These are phyloP conservation scores for Drosophila erecta DNA, from an alignment of 1,140 invertebrate species.

Conservation along the genomic window DNA sequence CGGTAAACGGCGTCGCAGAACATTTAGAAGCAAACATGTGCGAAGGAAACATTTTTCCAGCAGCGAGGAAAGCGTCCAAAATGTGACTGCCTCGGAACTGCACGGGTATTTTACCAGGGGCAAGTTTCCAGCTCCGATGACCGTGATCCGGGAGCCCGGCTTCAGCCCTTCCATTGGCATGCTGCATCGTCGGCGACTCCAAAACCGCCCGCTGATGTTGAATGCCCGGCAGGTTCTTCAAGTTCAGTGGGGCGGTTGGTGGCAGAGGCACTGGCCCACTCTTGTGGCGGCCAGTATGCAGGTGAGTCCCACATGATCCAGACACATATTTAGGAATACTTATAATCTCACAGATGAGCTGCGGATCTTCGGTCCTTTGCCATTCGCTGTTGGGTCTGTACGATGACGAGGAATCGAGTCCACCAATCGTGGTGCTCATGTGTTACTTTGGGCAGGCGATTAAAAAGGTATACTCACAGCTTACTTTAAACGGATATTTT, in stretches of 20 bases:
- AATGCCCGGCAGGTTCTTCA: constrained; percentile 23
- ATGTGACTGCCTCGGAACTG: background rate
- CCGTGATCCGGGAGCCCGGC: background rate
- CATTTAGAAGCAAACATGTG: background rate
- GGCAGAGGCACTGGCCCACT: background rate
- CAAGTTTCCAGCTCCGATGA: background rate
- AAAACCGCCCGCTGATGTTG: constrained; percentile 23
- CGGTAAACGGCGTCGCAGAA: background rate
- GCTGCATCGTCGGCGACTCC: background rate
- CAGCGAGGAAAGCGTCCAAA: constrained; percentile 14
- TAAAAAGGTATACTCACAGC: background rate
- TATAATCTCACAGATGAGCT: background rate
- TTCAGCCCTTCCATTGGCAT: background rate
- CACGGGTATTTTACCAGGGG: background rate
- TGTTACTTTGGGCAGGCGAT: background rate
- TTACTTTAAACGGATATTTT: background rate
- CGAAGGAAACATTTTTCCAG: background rate
- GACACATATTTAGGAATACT: background rate
- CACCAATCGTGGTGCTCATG: constrained; percentile 1
- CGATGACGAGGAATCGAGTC: constrained; percentile 9
- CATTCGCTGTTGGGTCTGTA: constrained; percentile 14
- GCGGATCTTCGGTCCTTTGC: constrained; percentile 10
- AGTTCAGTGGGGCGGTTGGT: constrained; percentile 3
- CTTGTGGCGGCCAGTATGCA: background rate
- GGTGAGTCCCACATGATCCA: background rate